Conservation (phyloP, 2,888 invertebrate species). For the Horisme vitalbata region DNA sequence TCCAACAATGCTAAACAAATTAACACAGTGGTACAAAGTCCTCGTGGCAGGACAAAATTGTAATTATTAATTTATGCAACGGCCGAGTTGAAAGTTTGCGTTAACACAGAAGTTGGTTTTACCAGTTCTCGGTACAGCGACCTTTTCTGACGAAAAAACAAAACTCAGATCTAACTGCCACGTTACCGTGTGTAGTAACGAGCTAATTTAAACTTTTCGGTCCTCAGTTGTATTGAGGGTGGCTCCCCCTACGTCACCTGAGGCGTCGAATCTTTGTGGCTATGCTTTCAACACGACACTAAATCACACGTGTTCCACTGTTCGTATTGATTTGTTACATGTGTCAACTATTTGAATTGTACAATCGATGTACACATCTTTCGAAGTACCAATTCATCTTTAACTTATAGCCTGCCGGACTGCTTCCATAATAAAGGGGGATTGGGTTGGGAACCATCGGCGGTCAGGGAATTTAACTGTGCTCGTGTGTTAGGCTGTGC, state of each 20-base stretch:
- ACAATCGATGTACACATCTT: neutral
- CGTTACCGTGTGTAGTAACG: conserved; percentile 76
- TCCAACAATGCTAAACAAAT: conserved; percentile 5
- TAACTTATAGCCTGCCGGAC: too few species aligned
- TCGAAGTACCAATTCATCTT: too few species aligned
- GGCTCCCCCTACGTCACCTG: conserved; percentile 68
- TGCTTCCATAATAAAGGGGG: too few species aligned
- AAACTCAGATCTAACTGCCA: conserved; percentile 68
- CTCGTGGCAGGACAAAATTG: conserved; percentile 36
- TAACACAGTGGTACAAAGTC: conserved; percentile 1
- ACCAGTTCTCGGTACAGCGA: conserved; percentile 34
- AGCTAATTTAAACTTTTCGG: conserved; percentile 83
- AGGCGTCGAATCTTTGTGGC: conserved; percentile 62
- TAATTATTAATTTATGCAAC: conserved; percentile 72
- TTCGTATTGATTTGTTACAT: conserved; percentile 31
- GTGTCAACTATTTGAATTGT: conserved; percentile 10
- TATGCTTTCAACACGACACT: conserved; percentile 66
- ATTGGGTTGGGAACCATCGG: too few species aligned
- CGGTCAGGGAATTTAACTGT: too few species aligned
- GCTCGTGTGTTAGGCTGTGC: too few species aligned
- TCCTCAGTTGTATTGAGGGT: conserved; percentile 64
- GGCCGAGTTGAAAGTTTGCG: conserved; percentile 55
- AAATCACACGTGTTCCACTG: conserved; percentile 42
- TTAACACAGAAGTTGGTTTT: conserved; percentile 69
- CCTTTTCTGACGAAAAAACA: conserved; percentile 77